These are phyloP conservation scores for Drosophila ercepeae DNA, from an alignment of 1,140 invertebrate species.

Conservation along the genomic window DNA sequence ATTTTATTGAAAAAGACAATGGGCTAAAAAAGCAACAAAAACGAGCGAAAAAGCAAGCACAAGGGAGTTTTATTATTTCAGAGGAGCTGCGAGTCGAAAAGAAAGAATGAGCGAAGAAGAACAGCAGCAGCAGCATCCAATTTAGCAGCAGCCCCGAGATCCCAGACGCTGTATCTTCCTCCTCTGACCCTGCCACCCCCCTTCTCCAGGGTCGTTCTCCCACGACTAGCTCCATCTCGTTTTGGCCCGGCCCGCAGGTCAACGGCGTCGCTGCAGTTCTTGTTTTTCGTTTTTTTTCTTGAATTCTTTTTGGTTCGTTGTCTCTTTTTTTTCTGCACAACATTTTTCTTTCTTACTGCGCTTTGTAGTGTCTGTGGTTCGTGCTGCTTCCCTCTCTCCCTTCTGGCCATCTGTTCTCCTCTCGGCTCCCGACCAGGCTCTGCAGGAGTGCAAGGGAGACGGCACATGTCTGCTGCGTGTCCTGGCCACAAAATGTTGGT, in stretches of 20 bases:
- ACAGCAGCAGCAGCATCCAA: slow-evolving; percentile 56
- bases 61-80: slow-evolving; percentile 67
- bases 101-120: slow-evolving; percentile 17
- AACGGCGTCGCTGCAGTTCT: slow-evolving; percentile 55
- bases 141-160: slow-evolving; percentile 50
- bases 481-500: slow-evolving; percentile 23
- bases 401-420: not conserved
- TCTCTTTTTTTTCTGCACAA: slow-evolving; percentile 40
- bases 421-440: not conserved
- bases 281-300: slow-evolving; percentile 11
- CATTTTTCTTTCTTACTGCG: slow-evolving; percentile 67
- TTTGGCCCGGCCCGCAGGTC: slow-evolving; percentile 49
- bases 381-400: slow-evolving; percentile 5
- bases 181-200: slow-evolving; percentile 1
- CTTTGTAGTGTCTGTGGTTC: slow-evolving; percentile 70
- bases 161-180: slow-evolving; percentile 36
- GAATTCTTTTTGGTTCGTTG: slow-evolving; percentile 22
- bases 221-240: slow-evolving; percentile 25
- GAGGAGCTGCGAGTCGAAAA: slow-evolving; percentile 8
- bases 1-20: slow-evolving; percentile 69
- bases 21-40: slow-evolving; percentile 28
- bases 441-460: slow-evolving; percentile 23
- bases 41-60: slow-evolving; percentile 6
- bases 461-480: slow-evolving; percentile 30
- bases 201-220: slow-evolving; percentile 30